Base-by-base conservation (phyloP, 2,113 vertebrate species). In the Passer domesticus region DNA sequence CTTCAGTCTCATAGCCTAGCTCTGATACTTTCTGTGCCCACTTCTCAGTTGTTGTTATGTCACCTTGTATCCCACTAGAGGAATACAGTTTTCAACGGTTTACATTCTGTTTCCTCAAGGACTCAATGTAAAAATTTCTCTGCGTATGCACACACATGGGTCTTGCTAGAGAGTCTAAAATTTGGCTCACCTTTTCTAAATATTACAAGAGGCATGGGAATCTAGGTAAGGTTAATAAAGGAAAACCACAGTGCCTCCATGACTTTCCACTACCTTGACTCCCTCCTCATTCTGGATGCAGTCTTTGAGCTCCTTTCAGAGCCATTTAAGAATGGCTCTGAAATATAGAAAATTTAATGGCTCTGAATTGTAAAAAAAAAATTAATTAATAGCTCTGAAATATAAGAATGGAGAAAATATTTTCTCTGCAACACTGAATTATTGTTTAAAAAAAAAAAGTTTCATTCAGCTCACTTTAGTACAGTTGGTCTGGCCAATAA, bases 381-480 rank as follows among this genome's bases (percentile, higher is more conserved):
- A 37, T 37, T 37, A 41, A 41, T 11, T 55, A 20, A 20, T 31
- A 30, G 52, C 53, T 55, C 18, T 20, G 31, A 33, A 56, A 56
- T 33, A 19, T 24, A 78, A 77, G 47, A 86, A 63, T 22, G 28
- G 2, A 59, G 49, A 39, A 94, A 85, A 58, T 76, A 88, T 69
- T 83, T 95, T 85, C 68, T 82, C 21, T 80, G 75, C 55, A 79
- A 50, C 27, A 50, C 15, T 17, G 20, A 59, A 28, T 77, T 78
- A 13, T 75, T 67, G 73, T 91, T 87, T 72, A 37, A 37, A 89
- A 90, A 68, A 14, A n/a, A 31, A 49, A 93, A 87, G 35, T 92
- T 92, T 89, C 15, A 64, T 90, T 93, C 35, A 83, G 59, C 28
- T 97, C 69, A 59, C 35, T 89, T 96, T 47, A 86, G 46, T 77